A percentile compares a stretch with the other conserved stretches of the same genome.
Conservation (phyloP, 1,140 invertebrate genomes). For the Pachypsylla venusta region DNA sequence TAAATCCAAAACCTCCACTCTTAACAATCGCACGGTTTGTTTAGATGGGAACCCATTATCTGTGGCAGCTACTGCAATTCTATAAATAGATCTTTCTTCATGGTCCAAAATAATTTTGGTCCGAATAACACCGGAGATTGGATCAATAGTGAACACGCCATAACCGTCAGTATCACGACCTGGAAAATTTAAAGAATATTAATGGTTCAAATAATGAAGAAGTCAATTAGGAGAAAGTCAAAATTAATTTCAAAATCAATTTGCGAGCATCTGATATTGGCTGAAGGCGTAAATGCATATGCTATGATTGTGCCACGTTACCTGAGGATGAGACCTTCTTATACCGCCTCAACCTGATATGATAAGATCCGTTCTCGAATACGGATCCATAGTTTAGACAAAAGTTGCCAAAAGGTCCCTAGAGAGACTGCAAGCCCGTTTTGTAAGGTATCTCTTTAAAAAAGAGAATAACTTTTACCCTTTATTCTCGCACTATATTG, state of each 20-base stretch:
- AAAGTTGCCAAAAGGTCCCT: too few relatives aligned
- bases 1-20: constrained; percentile 75
- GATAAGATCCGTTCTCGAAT: too few relatives aligned
- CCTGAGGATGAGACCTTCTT: too few relatives aligned
- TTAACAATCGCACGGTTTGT: constrained; percentile 59
- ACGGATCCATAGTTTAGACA: too few relatives aligned
- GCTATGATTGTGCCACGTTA: too few relatives aligned
- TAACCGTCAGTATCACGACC: constrained; percentile 64
- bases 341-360: too few relatives aligned
- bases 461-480: too few relatives aligned
- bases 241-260: not conserved
- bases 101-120: constrained; percentile 78
- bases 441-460: too few relatives aligned
- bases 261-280: too few relatives aligned
- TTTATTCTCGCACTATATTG: too few relatives aligned
- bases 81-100: constrained; percentile 74
- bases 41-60: constrained; percentile 69
- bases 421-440: too few relatives aligned
- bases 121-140: constrained; percentile 68
- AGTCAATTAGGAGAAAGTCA: not conserved
- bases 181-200: constrained; percentile 23
- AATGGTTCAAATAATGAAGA: not conserved
- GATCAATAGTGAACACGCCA: constrained; percentile 71
- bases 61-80: constrained; percentile 66
- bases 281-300: too few relatives aligned